phyloP scores from a whole-genome alignment of 2,888 invertebrate species.

The Meganola albula region DNA sequence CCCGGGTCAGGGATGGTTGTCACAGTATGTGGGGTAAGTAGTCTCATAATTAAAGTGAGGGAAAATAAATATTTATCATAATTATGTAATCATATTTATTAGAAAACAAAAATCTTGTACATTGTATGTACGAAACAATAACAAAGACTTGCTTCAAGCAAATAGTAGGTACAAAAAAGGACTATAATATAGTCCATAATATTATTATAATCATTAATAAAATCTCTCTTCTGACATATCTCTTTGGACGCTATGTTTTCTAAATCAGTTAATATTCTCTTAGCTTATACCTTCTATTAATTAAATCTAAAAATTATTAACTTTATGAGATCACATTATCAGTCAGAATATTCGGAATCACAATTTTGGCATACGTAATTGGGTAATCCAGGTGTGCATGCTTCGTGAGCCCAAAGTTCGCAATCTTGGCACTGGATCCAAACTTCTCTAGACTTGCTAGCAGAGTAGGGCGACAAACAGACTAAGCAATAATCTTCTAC shows the following conservation, averaged over 20 bases:
- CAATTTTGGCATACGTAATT: conserved; percentile 14
- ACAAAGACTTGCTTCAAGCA: too few relatives aligned
- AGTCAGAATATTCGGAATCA: conserved; percentile 12
- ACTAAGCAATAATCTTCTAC: background rate
- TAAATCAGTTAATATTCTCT: background rate
- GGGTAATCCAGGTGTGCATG: conserved; percentile 10
- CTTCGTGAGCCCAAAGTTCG: conserved; percentile 14
- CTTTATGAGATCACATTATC: conserved; percentile 1
- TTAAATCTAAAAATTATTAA: conserved; percentile 2
- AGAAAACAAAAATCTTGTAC: too few relatives aligned
- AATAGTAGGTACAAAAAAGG: too few relatives aligned
- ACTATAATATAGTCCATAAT: too few relatives aligned
- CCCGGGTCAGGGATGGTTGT: conserved; percentile 15
- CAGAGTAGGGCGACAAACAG: conserved; percentile 1
- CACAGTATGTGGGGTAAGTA: conserved; percentile 9
- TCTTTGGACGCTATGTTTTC: too few relatives aligned
- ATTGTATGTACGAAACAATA: too few relatives aligned
- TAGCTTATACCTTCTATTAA: background rate
- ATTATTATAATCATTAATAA: too few relatives aligned
- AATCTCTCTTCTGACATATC: too few relatives aligned
- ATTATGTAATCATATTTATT: too few relatives aligned
- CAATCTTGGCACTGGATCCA: conserved; percentile 6
- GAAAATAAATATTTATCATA: background rate
- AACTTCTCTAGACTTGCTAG: conserved; percentile 7
- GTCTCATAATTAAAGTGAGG: conserved; percentile 5